These are phyloP conservation scores for Kryptolebias marmoratus DNA, from an alignment of 2,113 vertebrate species.

Conservation along the genomic window DNA sequence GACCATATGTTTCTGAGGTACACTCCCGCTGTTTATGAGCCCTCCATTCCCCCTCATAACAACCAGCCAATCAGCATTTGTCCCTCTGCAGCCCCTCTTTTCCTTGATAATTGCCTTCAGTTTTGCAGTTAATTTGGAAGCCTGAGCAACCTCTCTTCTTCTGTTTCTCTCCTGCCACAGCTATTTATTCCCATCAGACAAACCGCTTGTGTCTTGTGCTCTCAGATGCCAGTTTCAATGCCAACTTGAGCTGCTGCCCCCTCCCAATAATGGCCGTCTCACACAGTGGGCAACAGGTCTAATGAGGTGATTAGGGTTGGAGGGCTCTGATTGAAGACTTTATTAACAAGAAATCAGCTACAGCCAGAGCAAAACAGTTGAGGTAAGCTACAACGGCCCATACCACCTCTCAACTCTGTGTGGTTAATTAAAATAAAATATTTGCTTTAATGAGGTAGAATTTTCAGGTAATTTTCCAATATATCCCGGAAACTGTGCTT, in stretches of 20 bases:
- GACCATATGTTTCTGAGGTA: conserved; percentile 24
- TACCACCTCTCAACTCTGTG: conserved; percentile 19
- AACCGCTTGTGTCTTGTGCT: conserved; percentile 67
- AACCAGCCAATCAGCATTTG: conserved; percentile 35
- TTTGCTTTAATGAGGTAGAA: neutral
- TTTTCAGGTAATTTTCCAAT: no score
- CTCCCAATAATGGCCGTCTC: conserved; percentile 60
- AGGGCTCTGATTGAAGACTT: conserved; percentile 61
- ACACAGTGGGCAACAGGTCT: conserved; percentile 62
- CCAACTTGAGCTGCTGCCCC: conserved; percentile 37
- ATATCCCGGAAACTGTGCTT: no score
- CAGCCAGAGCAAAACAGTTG: conserved; percentile 39
- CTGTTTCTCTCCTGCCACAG: conserved; percentile 58
- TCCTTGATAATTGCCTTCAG: conserved; percentile 55
- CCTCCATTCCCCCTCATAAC: conserved; percentile 9
- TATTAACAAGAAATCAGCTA: conserved; percentile 64
- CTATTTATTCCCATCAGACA: conserved; percentile 78
- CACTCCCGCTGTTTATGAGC: conserved; percentile 31
- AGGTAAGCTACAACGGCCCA: conserved; percentile 25
- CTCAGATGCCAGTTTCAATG: conserved; percentile 67
- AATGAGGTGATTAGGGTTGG: conserved; percentile 65
- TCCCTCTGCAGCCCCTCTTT: conserved; percentile 21
- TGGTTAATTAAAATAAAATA: conserved; percentile 26
- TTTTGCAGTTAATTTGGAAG: conserved; percentile 68
- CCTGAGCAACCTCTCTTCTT: conserved; percentile 56